phyloP scores from a whole-genome alignment of 2,113 vertebrate species.

The Neomonachus schauinslandi region DNA sequence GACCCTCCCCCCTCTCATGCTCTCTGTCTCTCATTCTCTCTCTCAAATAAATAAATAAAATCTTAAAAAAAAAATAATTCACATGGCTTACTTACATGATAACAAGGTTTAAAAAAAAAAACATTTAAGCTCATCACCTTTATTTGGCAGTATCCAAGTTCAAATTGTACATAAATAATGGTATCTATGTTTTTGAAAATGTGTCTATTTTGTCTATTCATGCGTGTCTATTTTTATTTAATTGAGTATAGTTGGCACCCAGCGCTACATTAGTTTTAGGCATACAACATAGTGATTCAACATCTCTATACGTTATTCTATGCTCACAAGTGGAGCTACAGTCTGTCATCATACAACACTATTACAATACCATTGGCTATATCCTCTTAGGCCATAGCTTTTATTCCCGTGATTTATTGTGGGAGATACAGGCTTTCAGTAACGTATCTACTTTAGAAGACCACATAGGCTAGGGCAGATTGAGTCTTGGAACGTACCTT shows the following conservation, averaged over 20 bases:
- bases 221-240: not conserved
- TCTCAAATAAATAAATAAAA: no score
- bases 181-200: not conserved
- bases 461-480: not conserved
- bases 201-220: not conserved
- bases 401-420: not conserved
- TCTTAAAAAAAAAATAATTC: conserved; percentile 43
- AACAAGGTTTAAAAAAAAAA: not conserved
- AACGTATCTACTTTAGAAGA: not conserved
- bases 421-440: not conserved
- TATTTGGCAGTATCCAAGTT: not conserved
- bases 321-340: not conserved
- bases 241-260: not conserved
- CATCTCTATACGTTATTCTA: not conserved
- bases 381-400: not conserved
- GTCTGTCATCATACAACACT: not conserved
- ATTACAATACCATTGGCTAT: not conserved
- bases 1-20: no score
- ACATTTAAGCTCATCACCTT: not conserved
- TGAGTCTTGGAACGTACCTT: not conserved
- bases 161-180: not conserved
- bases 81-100: not conserved
- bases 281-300: not conserved
- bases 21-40: no score
- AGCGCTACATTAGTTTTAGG: not conserved